Percentiles rank a stretch among this genome's conserved stretches.
These are phyloP conservation scores for Phacellophora camtschatica DNA, from an alignment of 30 jellyfish, hydroid and myxozoan species.

Conservation along the genomic window DNA sequence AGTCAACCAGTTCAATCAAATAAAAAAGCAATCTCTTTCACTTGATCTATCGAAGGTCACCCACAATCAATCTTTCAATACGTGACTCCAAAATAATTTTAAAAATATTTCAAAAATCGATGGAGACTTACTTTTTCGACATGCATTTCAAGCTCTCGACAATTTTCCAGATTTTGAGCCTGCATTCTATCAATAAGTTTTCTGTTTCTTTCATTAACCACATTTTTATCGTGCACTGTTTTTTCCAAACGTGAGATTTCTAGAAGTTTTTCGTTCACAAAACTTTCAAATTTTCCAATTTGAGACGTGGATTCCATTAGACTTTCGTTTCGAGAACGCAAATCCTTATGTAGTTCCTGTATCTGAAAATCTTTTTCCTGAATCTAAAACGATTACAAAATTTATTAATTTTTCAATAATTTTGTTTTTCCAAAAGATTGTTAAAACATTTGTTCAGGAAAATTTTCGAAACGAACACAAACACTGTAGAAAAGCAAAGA, in stretches of 20 bases:
- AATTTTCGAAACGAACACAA: neutral
- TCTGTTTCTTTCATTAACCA: constrained; percentile 54
- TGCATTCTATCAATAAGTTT: constrained; percentile 57
- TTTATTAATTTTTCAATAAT: neutral
- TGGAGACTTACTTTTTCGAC: constrained; percentile 67
- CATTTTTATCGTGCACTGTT: constrained; percentile 51
- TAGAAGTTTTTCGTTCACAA: constrained; percentile 37
- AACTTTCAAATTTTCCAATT: constrained; percentile 23
- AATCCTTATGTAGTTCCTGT: constrained; percentile 28
- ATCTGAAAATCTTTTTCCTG: neutral
- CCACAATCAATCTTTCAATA: no score
- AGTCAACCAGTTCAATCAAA: constrained; percentile 43
- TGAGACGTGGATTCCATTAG: constrained; percentile 12
- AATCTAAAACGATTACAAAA: constrained; percentile 13
- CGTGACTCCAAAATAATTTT: no score
- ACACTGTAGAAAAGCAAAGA: no score
- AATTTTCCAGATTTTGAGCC: constrained; percentile 65
- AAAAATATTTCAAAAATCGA: no score
- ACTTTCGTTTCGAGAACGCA: neutral
- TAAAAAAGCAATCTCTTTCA: neutral
- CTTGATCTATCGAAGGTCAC: neutral
- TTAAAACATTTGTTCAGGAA: neutral
- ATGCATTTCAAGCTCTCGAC: constrained; percentile 75
- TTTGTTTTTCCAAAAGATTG: neutral
- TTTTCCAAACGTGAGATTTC: constrained; percentile 34